Percentiles rank a stretch among this genome's conserved stretches.
Conservation (phyloP, 2,797 vertebrate genomes). For the Prunella strophiata region DNA sequence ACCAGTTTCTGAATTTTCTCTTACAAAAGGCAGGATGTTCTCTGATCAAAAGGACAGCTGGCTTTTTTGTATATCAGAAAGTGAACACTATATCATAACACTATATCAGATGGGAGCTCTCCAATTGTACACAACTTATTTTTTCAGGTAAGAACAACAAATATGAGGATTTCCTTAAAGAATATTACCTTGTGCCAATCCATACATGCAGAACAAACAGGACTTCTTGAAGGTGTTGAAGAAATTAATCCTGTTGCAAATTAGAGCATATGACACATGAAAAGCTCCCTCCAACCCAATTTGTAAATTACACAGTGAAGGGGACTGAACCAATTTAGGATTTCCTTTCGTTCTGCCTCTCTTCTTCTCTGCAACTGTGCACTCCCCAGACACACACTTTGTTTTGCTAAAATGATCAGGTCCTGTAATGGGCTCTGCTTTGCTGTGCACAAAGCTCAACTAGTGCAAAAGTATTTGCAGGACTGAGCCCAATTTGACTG, state of each 20-base stretch:
- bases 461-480: neutral
- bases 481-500: neutral
- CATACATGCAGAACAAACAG: neutral
- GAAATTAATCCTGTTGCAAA: neutral
- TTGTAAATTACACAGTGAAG: neutral
- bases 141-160: neutral
- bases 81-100: neutral
- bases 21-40: neutral
- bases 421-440: neutral
- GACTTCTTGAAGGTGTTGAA: neutral
- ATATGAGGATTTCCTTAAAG: neutral
- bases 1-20: neutral
- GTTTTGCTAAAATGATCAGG: neutral
- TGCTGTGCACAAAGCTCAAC: neutral
- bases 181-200: neutral
- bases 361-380: neutral
- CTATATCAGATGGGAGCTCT: neutral
- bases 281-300: neutral
- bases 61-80: neutral
- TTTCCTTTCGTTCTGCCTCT: slow-evolving; percentile 13
- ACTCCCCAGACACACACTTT: neutral
- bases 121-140: neutral
- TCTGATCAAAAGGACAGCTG: neutral
- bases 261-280: neutral
- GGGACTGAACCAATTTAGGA: neutral